phyloP scores from a whole-genome alignment of 2,888 invertebrate species.

The Acleris holmiana region DNA sequence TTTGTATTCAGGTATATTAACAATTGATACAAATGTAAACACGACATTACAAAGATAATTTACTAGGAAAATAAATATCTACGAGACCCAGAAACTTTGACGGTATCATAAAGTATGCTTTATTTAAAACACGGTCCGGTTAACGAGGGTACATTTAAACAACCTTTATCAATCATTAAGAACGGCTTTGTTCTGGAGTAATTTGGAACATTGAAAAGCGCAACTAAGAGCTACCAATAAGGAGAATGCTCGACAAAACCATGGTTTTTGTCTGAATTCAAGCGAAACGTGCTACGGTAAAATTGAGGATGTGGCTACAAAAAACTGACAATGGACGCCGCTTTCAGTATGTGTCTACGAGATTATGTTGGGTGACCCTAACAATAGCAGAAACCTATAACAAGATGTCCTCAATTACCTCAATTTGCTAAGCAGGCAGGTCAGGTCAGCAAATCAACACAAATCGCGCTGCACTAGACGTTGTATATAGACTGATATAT shows the following conservation, averaged over 20 bases:
- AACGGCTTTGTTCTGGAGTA: slow-evolving; percentile 3
- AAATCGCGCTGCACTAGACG: neutral
- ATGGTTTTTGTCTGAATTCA: slow-evolving; percentile 74
- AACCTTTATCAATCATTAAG: neutral
- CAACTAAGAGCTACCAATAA: slow-evolving; percentile 52
- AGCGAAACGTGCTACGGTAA: slow-evolving; percentile 78
- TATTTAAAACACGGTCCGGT: slow-evolving; percentile 8
- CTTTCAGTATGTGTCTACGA: slow-evolving; percentile 21
- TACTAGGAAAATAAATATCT: no score
- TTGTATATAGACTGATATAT: no score
- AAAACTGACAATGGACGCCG: slow-evolving; percentile 75
- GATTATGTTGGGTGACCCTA: neutral
- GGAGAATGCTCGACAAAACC: slow-evolving; percentile 62
- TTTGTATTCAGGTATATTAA: slow-evolving; percentile 14
- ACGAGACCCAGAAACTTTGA: neutral
- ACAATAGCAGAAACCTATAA: neutral
- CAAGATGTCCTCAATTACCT: slow-evolving; percentile 9
- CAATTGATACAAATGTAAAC: slow-evolving; percentile 7
- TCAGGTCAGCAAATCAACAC: slow-evolving; percentile 8
- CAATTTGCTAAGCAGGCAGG: slow-evolving; percentile 6
- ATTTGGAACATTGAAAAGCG: slow-evolving; percentile 36
- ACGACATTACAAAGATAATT: neutral
- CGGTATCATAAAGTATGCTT: neutral
- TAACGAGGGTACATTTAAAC: slow-evolving; percentile 20
- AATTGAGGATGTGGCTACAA: slow-evolving; percentile 82